A percentile compares a stretch with the other conserved stretches of the same genome.
These are phyloP conservation scores for Zaprionus obscuricornis DNA, from an alignment of 2,888 invertebrate genomes.

Conservation along the genomic window DNA sequence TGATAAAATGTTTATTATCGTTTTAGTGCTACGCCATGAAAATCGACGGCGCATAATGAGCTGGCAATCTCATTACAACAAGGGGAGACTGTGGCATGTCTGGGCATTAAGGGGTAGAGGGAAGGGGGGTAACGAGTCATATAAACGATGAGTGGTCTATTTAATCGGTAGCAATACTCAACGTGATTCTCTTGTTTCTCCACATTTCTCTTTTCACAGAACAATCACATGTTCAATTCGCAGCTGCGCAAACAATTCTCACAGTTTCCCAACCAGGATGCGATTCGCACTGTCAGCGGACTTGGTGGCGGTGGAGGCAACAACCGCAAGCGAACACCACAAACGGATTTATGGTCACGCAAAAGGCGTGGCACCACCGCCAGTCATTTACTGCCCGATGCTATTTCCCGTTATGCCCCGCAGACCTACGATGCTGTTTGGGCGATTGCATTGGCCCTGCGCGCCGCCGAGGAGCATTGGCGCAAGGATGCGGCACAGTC, in stretches of 20 bases:
- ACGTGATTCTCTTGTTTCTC: too few relatives aligned
- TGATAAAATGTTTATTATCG: constrained; percentile 55
- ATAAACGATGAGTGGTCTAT: constrained; percentile 37
- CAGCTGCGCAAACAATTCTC: constrained; percentile 79
- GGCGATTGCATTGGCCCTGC: constrained; percentile 92
- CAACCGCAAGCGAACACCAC: constrained; percentile 43
- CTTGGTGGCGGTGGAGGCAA: constrained; percentile 8
- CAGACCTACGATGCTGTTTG: constrained; percentile 96
- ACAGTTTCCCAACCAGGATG: constrained; percentile 68
- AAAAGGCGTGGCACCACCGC: constrained; percentile 39
- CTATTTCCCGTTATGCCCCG: constrained; percentile 88
- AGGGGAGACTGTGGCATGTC: background rate
- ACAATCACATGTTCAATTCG: constrained; percentile 82
- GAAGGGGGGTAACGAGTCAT: constrained; percentile 5
- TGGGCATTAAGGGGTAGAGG: background rate
- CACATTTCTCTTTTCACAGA: constrained; percentile 66
- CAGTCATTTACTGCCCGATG: constrained; percentile 50
- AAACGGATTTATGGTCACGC: constrained; percentile 47
- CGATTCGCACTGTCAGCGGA: constrained; percentile 9
- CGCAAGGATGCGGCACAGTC: constrained; percentile 81
- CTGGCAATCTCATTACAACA: constrained; percentile 68
- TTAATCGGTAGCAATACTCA: constrained; percentile 68
- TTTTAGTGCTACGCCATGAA: constrained; percentile 56
- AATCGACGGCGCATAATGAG: constrained; percentile 58
- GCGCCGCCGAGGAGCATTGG: constrained; percentile 87